Evolutionary conservation across 2,888 invertebrate species (phyloP).

Genomic region (Drosophila pseudotakahashii): DNA sequence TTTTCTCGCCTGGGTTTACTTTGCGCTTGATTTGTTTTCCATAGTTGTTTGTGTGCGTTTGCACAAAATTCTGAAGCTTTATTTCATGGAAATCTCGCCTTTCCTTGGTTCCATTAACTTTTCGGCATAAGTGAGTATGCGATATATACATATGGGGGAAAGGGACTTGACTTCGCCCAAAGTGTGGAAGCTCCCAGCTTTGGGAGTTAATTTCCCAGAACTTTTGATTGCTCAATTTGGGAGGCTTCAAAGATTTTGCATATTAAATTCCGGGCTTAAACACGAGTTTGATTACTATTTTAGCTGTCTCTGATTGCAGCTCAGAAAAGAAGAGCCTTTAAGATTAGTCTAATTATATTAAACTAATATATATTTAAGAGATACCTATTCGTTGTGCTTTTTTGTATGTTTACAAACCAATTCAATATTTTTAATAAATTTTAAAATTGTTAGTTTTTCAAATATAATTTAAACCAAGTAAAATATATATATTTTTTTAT

Average conservation of each 20-base stretch:
- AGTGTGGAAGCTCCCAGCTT: conserved; percentile 19
- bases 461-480: too few relatives aligned
- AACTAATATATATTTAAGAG: background rate
- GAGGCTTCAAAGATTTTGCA: conserved; percentile 17
- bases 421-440: too few relatives aligned
- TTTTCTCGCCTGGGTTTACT: conserved; percentile 44
- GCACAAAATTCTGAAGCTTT: conserved; percentile 44
- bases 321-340: background rate
- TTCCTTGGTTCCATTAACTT: conserved; percentile 37
- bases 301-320: background rate
- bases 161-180: conserved; percentile 14
- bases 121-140: conserved; percentile 26
- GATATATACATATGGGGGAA: conserved; percentile 16
- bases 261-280: conserved; percentile 2
- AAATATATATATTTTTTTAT: too few relatives aligned
- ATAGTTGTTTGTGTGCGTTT: conserved; percentile 24
- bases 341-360: background rate
- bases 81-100: conserved; percentile 51
- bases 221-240: conserved; percentile 41
- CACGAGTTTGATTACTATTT: conserved; percentile 6
- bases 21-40: conserved; percentile 66
- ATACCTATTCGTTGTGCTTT: background rate
- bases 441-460: too few relatives aligned
- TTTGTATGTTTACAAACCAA: background rate
- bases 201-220: conserved; percentile 24